phyloP scores from a whole-genome alignment of 1,140 invertebrate genomes.

The Atta texana region DNA sequence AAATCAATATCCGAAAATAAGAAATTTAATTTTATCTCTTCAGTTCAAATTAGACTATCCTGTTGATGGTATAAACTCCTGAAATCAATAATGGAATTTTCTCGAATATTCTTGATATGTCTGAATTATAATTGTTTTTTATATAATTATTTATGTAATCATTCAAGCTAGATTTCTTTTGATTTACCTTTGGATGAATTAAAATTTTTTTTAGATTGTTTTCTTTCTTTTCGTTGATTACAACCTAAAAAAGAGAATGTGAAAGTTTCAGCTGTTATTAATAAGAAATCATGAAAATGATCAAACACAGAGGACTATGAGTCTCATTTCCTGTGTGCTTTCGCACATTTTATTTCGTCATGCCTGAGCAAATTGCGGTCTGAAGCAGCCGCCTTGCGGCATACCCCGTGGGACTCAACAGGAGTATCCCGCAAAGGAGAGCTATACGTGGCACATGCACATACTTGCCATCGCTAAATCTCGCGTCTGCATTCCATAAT shows the following conservation, averaged over 20 bases:
- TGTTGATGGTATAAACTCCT: neutral
- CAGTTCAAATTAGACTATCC: neutral
- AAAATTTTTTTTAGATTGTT: neutral
- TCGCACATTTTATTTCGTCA: constrained; percentile 27
- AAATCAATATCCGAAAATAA: neutral
- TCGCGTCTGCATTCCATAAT: constrained; percentile 69
- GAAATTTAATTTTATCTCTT: constrained; percentile 4
- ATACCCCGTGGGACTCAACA: constrained; percentile 12
- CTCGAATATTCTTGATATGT: neutral
- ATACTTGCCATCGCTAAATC: constrained; percentile 64
- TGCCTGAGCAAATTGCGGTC: constrained; percentile 43
- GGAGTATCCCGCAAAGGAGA: constrained; percentile 26
- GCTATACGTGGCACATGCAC: constrained; percentile 55
- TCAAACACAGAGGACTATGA: neutral
- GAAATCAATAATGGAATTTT: neutral
- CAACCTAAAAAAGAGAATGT: neutral
- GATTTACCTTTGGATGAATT: neutral
- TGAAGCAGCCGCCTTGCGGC: constrained; percentile 20
- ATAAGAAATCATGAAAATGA: neutral
- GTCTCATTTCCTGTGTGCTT: neutral
- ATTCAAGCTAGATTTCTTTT: neutral
- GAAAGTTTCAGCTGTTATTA: neutral
- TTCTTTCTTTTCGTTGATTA: too few relatives aligned
- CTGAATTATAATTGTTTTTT: neutral
- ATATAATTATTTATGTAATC: neutral